Evolutionary conservation across 2,888 invertebrate species (phyloP).

Genomic region (Metellina segmentata): DNA sequence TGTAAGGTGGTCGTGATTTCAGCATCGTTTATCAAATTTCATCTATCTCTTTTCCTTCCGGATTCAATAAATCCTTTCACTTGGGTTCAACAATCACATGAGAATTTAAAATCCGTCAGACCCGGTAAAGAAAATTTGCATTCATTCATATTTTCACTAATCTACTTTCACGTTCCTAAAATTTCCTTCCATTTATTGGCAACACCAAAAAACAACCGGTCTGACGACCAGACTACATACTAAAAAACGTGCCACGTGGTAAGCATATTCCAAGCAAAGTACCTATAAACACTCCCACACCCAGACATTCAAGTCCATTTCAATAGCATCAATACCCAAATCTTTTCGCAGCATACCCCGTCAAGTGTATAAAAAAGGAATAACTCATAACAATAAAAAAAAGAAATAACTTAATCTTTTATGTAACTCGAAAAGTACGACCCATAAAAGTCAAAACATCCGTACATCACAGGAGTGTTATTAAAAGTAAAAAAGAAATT

Average conservation of each 20-base stretch:
- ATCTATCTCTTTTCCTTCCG: no score
- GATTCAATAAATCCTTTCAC: no score
- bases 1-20: no score
- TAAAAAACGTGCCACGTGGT: background rate
- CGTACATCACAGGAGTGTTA: conserved; percentile 1
- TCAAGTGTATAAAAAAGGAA: background rate
- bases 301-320: background rate
- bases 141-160: background rate
- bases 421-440: background rate
- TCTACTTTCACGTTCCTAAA: background rate
- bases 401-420: background rate
- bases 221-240: background rate
- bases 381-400: background rate
- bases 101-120: background rate
- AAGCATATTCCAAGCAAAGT: background rate
- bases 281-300: background rate
- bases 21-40: no score
- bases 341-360: background rate
- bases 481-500: conserved; percentile 24
- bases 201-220: background rate
- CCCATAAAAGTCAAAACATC: conserved; percentile 9
- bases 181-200: background rate
- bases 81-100: no score
- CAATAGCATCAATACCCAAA: background rate
- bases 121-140: background rate